These are phyloP conservation scores for Pteronura brasiliensis DNA, from an alignment of 2,113 vertebrate genomes.

Conservation along the genomic window DNA sequence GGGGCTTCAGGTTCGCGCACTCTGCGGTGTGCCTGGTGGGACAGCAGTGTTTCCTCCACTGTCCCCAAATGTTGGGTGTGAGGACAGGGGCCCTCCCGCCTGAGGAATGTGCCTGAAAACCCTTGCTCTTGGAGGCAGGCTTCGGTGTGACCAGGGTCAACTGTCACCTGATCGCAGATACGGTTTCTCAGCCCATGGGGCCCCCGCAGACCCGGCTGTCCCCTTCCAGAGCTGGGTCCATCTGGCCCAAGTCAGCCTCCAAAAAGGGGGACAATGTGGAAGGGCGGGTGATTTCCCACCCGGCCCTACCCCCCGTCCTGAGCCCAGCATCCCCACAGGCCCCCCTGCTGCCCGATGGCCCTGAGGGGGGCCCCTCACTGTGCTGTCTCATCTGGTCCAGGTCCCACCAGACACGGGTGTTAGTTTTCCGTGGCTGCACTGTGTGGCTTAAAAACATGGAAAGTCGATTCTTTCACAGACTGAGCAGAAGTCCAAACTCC, in stretches of 20 bases:
- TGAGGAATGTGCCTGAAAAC: not conserved
- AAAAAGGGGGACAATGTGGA: rapidly evolving
- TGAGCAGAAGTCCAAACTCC: not conserved
- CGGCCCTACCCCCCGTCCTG: rapidly evolving
- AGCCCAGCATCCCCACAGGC: rapidly evolving
- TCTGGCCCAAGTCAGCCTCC: not conserved
- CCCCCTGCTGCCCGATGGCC: not conserved
- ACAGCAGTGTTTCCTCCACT: rapidly evolving
- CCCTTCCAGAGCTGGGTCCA: rapidly evolving
- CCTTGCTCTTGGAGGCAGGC: not conserved
- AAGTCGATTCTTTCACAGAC: not conserved
- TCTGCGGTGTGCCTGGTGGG: not conserved
- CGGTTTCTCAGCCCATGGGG: not conserved
- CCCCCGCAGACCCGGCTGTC: rapidly evolving
- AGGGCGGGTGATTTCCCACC: rapidly evolving
- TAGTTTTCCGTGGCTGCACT: not conserved
- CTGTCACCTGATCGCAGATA: too few relatives aligned
- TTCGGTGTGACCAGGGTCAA: rapidly evolving
- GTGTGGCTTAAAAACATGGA: not conserved
- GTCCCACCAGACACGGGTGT: not conserved
- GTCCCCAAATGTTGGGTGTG: not conserved
- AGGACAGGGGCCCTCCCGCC: not conserved
- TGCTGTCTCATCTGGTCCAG: rapidly evolving
- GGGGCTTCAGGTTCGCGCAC: not conserved
- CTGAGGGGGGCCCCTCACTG: rapidly evolving